Evolutionary conservation across 2,888 invertebrate species (phyloP).

Genomic region (Meteorus cinctellus): DNA sequence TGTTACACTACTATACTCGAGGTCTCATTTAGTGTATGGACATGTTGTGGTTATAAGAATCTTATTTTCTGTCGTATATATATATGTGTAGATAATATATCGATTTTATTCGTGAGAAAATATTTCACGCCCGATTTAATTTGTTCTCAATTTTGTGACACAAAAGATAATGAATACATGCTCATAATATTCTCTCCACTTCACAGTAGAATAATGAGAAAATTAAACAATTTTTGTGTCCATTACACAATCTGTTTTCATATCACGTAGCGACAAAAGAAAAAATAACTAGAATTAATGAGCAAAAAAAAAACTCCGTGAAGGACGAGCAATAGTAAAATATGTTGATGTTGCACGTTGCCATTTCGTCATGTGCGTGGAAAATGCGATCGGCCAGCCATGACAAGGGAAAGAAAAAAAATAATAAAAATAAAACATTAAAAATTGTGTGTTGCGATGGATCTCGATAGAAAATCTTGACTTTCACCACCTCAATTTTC

Average conservation of each 20-base stretch:
- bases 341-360: conserved; percentile 6
- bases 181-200: background rate
- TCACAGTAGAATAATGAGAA: background rate
- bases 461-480: conserved; percentile 37
- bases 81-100: background rate
- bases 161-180: background rate
- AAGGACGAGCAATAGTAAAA: conserved; percentile 1
- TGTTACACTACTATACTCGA: conserved; percentile 21
- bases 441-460: background rate
- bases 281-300: background rate
- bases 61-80: background rate
- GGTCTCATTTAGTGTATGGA: conserved; percentile 20
- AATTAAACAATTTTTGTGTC: background rate
- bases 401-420: conserved; percentile 19
- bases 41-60: conserved; percentile 7
- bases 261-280: background rate
- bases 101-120: conserved; percentile 13
- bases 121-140: conserved; percentile 24
- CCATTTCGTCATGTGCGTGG: conserved; percentile 20
- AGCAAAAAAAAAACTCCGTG: background rate
- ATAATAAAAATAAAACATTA: background rate
- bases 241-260: background rate
- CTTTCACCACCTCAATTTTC: conserved; percentile 31
- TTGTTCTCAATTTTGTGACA: background rate
- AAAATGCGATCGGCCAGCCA: conserved; percentile 3